Evolutionary conservation across 2,888 invertebrate species (phyloP).

Genomic region (Cyclophora albipunctata): DNA sequence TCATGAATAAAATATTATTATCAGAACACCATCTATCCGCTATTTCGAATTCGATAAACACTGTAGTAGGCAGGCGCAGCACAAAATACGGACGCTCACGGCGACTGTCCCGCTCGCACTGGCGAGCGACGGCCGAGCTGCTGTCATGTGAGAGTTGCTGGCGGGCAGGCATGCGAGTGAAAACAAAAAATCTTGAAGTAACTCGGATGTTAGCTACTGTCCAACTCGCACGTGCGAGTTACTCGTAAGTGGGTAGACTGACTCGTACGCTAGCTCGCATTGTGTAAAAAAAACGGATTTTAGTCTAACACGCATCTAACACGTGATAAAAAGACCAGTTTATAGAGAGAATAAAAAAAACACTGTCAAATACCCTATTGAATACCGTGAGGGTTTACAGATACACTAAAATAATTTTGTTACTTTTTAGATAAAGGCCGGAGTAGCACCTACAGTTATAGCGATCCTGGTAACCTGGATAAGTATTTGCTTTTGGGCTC

Average conservation of each 20-base stretch:
- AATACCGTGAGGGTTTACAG: too few species aligned
- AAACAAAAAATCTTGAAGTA: conserved; percentile 11
- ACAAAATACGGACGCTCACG: conserved; percentile 12
- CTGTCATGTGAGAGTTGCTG: conserved; percentile 18
- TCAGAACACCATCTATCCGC: conserved; percentile 9
- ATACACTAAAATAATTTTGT: too few species aligned
- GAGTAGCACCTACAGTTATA: conserved; percentile 37
- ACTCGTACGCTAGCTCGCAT: conserved; percentile 10
- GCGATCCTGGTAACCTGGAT: conserved; percentile 40
- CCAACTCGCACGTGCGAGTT: conserved; percentile 16
- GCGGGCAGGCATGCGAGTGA: conserved; percentile 12
- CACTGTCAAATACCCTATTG: too few species aligned
- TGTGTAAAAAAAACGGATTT: conserved; percentile 1
- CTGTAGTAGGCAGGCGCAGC: conserved; percentile 9
- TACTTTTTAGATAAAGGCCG: conserved; percentile 45
- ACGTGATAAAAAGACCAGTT: too few species aligned
- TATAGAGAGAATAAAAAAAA: too few species aligned
- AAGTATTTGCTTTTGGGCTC: conserved; percentile 39
- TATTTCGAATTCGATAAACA: conserved; percentile 15
- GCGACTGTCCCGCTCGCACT: conserved; percentile 9
- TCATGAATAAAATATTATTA: conserved; percentile 16
- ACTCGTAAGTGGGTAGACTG: conserved; percentile 10
- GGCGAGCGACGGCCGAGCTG: conserved; percentile 16
- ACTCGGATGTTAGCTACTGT: conserved; percentile 14
- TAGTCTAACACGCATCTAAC: too few species aligned